A percentile compares a stretch with the other conserved stretches of the same genome.
Conservation (phyloP, 1,140 invertebrate species). For the Anoplophora glabripennis region DNA sequence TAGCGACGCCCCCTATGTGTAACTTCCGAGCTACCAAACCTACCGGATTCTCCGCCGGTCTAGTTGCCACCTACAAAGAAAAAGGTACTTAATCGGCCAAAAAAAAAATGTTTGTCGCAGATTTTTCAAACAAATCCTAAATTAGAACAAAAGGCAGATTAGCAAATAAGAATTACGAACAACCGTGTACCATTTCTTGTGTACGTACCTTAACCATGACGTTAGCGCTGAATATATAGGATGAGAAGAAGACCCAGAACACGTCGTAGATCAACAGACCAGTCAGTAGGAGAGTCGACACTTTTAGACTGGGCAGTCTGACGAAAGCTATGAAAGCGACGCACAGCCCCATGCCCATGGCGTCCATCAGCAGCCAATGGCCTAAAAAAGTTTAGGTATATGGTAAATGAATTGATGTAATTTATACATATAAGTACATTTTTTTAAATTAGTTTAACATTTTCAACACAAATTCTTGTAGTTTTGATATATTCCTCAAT, state of each 20-base stretch:
- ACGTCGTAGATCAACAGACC: slow-evolving; percentile 95
- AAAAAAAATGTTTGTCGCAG: too few species aligned
- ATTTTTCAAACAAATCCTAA: too few species aligned
- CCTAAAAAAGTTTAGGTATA: slow-evolving; percentile 53
- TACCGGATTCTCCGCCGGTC: slow-evolving; percentile 95
- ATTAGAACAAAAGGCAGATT: too few species aligned
- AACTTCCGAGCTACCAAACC: slow-evolving; percentile 88
- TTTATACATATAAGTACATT: too few species aligned
- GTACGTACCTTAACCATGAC: slow-evolving; percentile 90
- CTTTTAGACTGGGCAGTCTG: slow-evolving; percentile 91
- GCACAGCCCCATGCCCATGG: slow-evolving; percentile 95
- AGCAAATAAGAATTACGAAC: too few species aligned
- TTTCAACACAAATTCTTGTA: too few species aligned
- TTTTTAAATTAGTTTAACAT: too few species aligned
- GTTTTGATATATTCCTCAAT: too few species aligned
- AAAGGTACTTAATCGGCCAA: not conserved
- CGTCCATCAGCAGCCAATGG: slow-evolving; percentile 97
- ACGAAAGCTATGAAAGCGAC: slow-evolving; percentile 97
- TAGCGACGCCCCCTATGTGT: slow-evolving; percentile 80
- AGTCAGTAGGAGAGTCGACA: slow-evolving; percentile 90
- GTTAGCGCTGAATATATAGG: slow-evolving; percentile 97
- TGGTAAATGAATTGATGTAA: too few species aligned
- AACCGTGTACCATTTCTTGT: too few species aligned
- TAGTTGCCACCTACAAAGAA: slow-evolving; percentile 66
- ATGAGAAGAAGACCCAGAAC: slow-evolving; percentile 98